These are phyloP conservation scores for Drosophila paulistorum DNA, from an alignment of 1,140 invertebrate genomes.

Conservation along the genomic window DNA sequence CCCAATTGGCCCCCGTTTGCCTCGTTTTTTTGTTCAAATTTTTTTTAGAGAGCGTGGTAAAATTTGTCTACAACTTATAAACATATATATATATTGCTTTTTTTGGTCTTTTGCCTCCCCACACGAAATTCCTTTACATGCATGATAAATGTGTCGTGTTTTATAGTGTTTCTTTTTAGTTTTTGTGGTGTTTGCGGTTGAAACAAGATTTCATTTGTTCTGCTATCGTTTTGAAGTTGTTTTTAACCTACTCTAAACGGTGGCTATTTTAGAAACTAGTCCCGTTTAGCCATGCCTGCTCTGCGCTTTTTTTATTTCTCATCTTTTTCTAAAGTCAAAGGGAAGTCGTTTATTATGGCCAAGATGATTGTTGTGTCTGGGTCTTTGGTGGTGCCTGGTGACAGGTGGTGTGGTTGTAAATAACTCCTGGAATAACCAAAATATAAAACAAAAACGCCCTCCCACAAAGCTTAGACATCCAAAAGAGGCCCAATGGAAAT, in stretches of 20 bases:
- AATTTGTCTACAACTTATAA: slow-evolving; percentile 71
- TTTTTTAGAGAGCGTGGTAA: slow-evolving; percentile 23
- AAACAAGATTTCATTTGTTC: slow-evolving; percentile 70
- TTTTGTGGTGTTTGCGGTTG: slow-evolving; percentile 29
- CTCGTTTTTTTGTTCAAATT: too few species aligned
- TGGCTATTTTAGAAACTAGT: slow-evolving; percentile 41
- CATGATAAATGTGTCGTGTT: slow-evolving; percentile 73
- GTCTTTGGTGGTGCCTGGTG: slow-evolving; percentile 22
- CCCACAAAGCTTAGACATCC: background rate
- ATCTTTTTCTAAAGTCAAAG: slow-evolving; percentile 17
- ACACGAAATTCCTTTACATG: slow-evolving; percentile 1
- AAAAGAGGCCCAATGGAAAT: slow-evolving; percentile 33
- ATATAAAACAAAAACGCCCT: background rate
- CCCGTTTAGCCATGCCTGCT: slow-evolving; percentile 30
- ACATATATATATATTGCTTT: slow-evolving; percentile 26
- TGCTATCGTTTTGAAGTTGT: slow-evolving; percentile 45
- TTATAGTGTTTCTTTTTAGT: slow-evolving; percentile 18
- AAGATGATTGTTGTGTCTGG: slow-evolving; percentile 10
- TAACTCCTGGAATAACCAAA: slow-evolving; percentile 40
- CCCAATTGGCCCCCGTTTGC: too few species aligned
- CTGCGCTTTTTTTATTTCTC: background rate
- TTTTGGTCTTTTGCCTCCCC: slow-evolving; percentile 21
- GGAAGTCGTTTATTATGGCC: slow-evolving; percentile 64
- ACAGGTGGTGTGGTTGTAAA: slow-evolving; percentile 66
- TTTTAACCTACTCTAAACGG: background rate